These are phyloP conservation scores for Acrocera orbiculus DNA, from an alignment of 2,888 invertebrate species.

Conservation along the genomic window DNA sequence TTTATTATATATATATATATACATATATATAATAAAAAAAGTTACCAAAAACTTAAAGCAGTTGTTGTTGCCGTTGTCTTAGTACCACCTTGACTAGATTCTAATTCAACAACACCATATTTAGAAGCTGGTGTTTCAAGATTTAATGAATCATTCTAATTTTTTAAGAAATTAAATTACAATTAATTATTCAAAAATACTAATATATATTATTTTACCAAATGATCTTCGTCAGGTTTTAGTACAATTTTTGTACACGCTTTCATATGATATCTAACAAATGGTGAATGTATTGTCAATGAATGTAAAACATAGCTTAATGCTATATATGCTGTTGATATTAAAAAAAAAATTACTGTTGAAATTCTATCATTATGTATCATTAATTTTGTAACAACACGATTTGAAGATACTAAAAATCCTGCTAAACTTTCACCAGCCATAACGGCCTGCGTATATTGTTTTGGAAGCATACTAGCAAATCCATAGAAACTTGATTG, in stretches of 20 bases:
- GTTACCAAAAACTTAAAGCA: constrained; percentile 42
- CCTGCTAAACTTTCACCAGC: constrained; percentile 81
- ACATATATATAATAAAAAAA: neutral
- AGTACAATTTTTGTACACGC: constrained; percentile 61
- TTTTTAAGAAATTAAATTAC: neutral
- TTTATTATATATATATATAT: neutral
- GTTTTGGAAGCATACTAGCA: constrained; percentile 71
- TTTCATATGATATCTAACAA: constrained; percentile 67
- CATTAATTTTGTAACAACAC: constrained; percentile 66
- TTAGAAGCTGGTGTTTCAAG: constrained; percentile 36
- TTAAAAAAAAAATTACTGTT: constrained; percentile 71
- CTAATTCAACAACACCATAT: constrained; percentile 60
- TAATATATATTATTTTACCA: constrained; percentile 15
- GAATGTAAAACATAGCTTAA: constrained; percentile 64
- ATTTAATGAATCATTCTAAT: constrained; percentile 43
- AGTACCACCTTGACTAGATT: constrained; percentile 43
- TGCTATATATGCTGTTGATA: constrained; percentile 58
- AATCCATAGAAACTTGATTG: constrained; percentile 91
- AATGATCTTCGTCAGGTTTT: constrained; percentile 63
- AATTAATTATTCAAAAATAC: neutral
- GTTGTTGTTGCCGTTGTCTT: constrained; percentile 34
- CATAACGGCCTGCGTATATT: constrained; percentile 89
- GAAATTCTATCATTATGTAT: constrained; percentile 61
- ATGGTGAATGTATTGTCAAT: constrained; percentile 57
- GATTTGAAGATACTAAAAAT: constrained; percentile 67